These are phyloP conservation scores for Lepidurus packardi DNA, from an alignment of 1,140 invertebrate species.

Conservation along the genomic window DNA sequence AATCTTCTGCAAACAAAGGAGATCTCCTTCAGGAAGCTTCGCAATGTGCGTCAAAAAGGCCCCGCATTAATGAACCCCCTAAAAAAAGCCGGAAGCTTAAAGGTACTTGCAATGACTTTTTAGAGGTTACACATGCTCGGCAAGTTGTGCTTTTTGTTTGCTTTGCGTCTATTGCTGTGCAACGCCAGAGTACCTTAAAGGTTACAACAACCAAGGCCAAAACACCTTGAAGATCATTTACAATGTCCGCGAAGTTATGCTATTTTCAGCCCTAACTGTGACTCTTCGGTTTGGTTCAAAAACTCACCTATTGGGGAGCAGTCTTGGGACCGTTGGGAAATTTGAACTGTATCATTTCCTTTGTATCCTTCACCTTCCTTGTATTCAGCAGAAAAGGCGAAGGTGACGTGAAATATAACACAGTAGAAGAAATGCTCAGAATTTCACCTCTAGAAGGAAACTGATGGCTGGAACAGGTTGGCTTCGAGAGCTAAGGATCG, in stretches of 20 bases:
- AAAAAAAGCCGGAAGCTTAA: not conserved
- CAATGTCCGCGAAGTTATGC: not conserved
- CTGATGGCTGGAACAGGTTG: constrained; percentile 8
- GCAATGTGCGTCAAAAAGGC: too few relatives aligned
- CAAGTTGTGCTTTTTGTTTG: not conserved
- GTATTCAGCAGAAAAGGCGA: not conserved
- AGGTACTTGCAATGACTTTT: not conserved
- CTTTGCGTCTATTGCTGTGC: not conserved
- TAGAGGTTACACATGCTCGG: not conserved
- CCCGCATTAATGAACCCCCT: not conserved
- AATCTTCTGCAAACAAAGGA: too few relatives aligned
- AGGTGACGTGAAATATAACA: not conserved
- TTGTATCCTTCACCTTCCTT: too few relatives aligned
- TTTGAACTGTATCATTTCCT: too few relatives aligned
- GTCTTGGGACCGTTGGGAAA: too few relatives aligned
- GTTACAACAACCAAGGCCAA: not conserved
- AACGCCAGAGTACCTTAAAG: not conserved
- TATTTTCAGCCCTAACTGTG: not conserved
- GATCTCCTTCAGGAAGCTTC: too few relatives aligned
- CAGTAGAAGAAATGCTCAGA: not conserved
- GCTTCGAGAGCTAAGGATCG: not conserved
- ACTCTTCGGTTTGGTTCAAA: too few relatives aligned
- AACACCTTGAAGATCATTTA: not conserved
- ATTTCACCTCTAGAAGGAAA: constrained; percentile 1
- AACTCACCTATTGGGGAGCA: too few relatives aligned